These are phyloP conservation scores for Brachionus paranguensis DNA, from an alignment of 1,140 invertebrate genomes.

Conservation along the genomic window DNA sequence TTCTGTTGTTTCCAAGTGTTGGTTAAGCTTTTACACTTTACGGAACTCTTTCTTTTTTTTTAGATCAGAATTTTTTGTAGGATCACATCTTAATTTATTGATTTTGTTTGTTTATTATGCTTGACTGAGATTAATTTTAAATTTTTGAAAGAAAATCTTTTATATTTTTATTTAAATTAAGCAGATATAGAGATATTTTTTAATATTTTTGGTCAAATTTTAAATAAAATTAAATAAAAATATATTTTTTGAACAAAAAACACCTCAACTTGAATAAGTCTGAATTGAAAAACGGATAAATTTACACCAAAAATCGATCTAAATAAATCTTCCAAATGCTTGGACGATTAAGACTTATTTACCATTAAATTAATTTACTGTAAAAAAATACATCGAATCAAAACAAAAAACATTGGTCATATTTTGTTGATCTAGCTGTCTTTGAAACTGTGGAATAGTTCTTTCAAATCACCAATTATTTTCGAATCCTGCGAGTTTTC, in stretches of 20 bases:
- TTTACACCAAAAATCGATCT: background rate
- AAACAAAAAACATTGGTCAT: background rate
- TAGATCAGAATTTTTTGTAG: background rate
- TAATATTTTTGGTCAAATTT: background rate
- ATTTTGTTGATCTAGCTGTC: background rate
- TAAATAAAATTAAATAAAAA: background rate
- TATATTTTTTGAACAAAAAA: background rate
- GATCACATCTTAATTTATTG: background rate
- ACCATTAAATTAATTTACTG: background rate
- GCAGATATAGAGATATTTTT: background rate
- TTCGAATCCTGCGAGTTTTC: background rate
- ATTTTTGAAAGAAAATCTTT: background rate
- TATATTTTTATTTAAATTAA: conserved; percentile 15
- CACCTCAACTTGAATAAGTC: conserved; percentile 2
- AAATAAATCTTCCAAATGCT: background rate
- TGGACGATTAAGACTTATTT: background rate
- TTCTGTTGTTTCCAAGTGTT: background rate
- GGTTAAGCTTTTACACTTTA: background rate
- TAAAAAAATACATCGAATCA: background rate
- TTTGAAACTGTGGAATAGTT: conserved; percentile 10
- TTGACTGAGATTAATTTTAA: conserved; percentile 10
- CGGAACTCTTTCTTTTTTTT: background rate
- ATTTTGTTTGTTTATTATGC: background rate
- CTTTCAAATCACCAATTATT: background rate
- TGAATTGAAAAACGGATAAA: conserved; percentile 2